Evolutionary conservation across 2,113 vertebrate species (phyloP), one percentile per base, ranked within the genome.

Genomic region (Cyphomyrus discorhynchus): DNA sequence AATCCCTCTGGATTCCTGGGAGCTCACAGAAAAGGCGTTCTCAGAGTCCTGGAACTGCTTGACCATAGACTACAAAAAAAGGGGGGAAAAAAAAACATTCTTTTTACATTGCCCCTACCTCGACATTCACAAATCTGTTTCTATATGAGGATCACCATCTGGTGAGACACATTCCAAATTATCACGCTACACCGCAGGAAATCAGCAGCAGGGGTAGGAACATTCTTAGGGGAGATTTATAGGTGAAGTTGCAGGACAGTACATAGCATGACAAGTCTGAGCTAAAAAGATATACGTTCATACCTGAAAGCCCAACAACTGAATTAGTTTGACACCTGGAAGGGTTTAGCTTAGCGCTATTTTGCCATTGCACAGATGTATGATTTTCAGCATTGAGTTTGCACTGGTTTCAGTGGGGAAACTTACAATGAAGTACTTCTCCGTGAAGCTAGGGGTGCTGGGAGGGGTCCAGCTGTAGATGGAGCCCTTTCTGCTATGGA

Each of bases 341-440:
- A 87, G 85, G 62, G 10, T 53, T 56, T 50, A 52, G 85, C 50
- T 77, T 24, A 62, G 35, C 10, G 24, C 17, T 42, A 13, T 66
- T 87, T 21, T 39, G 27, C 49, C 66, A 2, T n/a, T 10, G 31
- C 35, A 53, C 62, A 88, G 24, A 31, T 50, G 27, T 86, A 35
- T 47, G 47, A 49, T 49, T 49, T 49, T 49, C 31, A 42, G 17
- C 74, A 11, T 8, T 77, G 35, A 77, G 31, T 46, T 19, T 85
- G 46, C 82, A 85, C 39, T 27, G 47, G 45, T 10, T n/a, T 5
- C 4, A 13, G 53, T 11, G 47, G 15, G 15, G 11, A 9, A 46
- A 94, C 97, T 97, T 92, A 99, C 97, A 92, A 97, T 93, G 90
- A 97, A 98, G 91, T 98, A 98, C 19, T 97, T 98, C 93, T 99